Evolutionary conservation across 37 sponge, comb jelly and placozoan genomes (phyloP).

Genomic region (Halichondria panicea): DNA sequence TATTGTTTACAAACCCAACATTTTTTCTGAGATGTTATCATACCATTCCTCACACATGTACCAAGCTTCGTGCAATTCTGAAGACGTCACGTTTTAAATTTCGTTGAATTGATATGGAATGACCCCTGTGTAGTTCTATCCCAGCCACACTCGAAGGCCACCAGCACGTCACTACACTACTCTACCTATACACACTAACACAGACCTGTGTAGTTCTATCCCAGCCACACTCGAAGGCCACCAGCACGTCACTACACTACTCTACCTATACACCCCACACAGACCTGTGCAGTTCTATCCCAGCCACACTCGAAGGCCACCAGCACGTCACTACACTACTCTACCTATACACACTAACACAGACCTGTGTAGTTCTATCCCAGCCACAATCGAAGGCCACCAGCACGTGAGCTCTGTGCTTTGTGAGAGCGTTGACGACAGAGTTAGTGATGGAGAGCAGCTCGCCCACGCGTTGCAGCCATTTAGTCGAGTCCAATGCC

Average conservation of each 20-base stretch:
- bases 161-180: too few species aligned
- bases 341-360: too few species aligned
- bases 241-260: background rate
- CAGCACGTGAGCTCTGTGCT: slow-evolving; percentile 60
- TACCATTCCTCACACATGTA: too few species aligned
- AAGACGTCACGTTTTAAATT: too few species aligned
- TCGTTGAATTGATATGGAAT: too few species aligned
- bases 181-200: too few species aligned
- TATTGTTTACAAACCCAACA: too few species aligned
- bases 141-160: too few species aligned
- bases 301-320: slow-evolving; percentile 84
- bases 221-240: slow-evolving; percentile 60
- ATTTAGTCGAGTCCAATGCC: slow-evolving; percentile 68
- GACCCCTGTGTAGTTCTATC: too few species aligned
- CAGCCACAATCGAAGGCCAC: slow-evolving; percentile 84
- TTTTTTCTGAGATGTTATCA: too few species aligned
- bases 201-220: slow-evolving; percentile 89
- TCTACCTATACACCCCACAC: background rate
- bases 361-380: slow-evolving; percentile 94
- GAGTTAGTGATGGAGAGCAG: slow-evolving; percentile 53
- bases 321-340: too few species aligned
- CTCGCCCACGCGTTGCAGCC: slow-evolving; percentile 71
- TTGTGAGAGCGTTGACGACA: slow-evolving; percentile 34
- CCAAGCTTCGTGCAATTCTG: too few species aligned
- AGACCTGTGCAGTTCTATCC: slow-evolving; percentile 91